Percentiles rank a stretch among this genome's conserved stretches.
Conservation (phyloP, 2,797 vertebrate species). For the Oceanodroma leucorhoa region DNA sequence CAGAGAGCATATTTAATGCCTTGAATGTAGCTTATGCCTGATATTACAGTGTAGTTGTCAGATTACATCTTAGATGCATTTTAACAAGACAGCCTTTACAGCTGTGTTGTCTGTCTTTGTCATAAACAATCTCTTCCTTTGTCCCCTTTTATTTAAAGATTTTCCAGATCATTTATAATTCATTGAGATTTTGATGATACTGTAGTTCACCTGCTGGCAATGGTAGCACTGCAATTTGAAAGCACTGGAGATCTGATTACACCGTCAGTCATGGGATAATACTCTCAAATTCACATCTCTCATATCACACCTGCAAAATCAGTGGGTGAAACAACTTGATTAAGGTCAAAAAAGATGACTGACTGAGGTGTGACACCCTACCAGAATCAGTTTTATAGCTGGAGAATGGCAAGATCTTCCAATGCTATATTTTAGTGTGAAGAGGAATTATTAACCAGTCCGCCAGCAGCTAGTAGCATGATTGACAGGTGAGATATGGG, state of each 20-base stretch:
- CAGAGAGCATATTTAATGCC: neutral
- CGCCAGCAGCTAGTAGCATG: neutral
- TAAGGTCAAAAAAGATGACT: conserved; percentile 2
- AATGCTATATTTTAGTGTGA: neutral
- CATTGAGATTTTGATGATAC: conserved; percentile 27
- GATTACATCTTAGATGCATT: neutral
- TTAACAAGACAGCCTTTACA: conserved; percentile 11
- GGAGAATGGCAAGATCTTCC: neutral
- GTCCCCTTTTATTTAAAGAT: conserved; percentile 33
- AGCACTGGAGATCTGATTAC: neutral
- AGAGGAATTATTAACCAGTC: neutral
- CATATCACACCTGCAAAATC: neutral
- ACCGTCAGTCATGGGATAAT: neutral
- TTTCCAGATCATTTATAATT: conserved; percentile 43
- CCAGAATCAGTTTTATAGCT: neutral
- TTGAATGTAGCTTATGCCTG: neutral
- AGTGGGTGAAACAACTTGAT: neutral
- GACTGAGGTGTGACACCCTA: neutral
- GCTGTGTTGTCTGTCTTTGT: conserved; percentile 14
- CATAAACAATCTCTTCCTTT: conserved; percentile 13
- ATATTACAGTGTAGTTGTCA: neutral
- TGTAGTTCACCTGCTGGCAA: conserved; percentile 20
- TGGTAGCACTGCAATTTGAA: neutral
- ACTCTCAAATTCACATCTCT: neutral
- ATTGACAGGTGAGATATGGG: neutral